Conservation (phyloP, 2,888 invertebrate genomes). For the Rapana venosa region DNA sequence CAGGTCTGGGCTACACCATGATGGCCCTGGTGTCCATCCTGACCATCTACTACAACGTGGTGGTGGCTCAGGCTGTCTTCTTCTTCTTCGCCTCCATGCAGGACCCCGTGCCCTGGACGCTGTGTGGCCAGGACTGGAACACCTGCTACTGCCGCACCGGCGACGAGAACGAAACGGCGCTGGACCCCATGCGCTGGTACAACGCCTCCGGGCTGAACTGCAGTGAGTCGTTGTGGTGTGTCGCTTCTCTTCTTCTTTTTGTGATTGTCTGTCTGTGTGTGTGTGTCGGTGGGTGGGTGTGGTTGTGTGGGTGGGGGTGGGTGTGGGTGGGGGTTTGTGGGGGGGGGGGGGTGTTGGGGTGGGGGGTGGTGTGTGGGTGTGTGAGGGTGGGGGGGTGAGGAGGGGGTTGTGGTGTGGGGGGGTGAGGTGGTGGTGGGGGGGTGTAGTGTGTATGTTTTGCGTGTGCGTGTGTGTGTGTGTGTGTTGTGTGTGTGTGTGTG, state of each 20-base stretch:
- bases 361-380: too few species aligned
- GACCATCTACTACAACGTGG: slow-evolving; percentile 71
- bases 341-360: background rate
- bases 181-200: slow-evolving; percentile 52
- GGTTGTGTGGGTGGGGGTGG: background rate
- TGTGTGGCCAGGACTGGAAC: slow-evolving; percentile 70
- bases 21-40: slow-evolving; percentile 65
- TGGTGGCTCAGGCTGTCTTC: slow-evolving; percentile 70
- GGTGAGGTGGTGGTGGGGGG: too few species aligned
- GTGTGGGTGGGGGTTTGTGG: background rate
- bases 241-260: background rate
- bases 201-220: slow-evolving; percentile 62
- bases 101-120: slow-evolving; percentile 65
- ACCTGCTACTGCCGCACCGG: slow-evolving; percentile 63
- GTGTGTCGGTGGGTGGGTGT: background rate
- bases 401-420: too few species aligned
- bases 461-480: too few species aligned
- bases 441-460: too few species aligned
- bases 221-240: slow-evolving; percentile 53
- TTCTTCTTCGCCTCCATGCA: slow-evolving; percentile 72
- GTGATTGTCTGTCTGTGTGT: background rate
- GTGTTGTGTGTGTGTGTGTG: too few species aligned
- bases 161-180: slow-evolving; percentile 53
- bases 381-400: too few species aligned
- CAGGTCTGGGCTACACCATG: slow-evolving; percentile 71